phyloP scores from a whole-genome alignment of 2,888 invertebrate species.

The Tetheella fluctuosa region DNA sequence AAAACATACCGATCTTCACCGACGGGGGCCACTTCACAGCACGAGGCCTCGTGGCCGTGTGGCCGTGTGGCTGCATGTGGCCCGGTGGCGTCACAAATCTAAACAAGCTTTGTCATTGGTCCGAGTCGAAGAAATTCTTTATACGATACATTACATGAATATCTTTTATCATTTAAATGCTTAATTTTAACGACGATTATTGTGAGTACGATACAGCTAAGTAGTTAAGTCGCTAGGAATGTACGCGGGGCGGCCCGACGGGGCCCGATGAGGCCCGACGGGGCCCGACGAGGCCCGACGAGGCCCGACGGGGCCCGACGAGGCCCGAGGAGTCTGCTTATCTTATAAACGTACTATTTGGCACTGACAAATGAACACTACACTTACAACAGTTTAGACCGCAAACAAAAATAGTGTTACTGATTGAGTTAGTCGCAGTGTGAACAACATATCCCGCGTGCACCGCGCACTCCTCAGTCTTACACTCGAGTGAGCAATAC shows the following conservation, averaged over 20 bases:
- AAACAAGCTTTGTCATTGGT: conserved; percentile 39
- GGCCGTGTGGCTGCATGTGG: neutral
- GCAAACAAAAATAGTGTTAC: conserved; percentile 3
- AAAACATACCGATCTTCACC: neutral
- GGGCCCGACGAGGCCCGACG: conserved; percentile 3
- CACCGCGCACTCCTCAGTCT: neutral
- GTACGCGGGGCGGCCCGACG: conserved; percentile 11
- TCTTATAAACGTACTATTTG: conserved; percentile 54
- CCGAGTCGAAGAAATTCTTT: conserved; percentile 34
- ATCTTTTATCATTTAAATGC: neutral
- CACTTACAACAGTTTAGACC: conserved; percentile 10
- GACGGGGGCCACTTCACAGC: neutral
- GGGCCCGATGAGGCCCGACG: neutral
- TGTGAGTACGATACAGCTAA: conserved; percentile 14
- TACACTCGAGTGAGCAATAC: neutral
- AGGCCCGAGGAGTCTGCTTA: conserved; percentile 15
- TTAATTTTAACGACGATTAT: neutral
- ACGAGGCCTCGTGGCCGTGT: neutral
- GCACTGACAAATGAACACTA: conserved; percentile 52
- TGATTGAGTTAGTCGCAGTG: neutral
- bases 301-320: conserved; percentile 12
- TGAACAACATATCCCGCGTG: neutral
- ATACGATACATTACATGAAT: conserved; percentile 6
- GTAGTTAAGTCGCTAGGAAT: conserved; percentile 10
- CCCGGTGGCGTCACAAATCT: conserved; percentile 46